Evolutionary conservation across 2,113 vertebrate species (phyloP).

Genomic region (Saguinus imperator): DNA sequence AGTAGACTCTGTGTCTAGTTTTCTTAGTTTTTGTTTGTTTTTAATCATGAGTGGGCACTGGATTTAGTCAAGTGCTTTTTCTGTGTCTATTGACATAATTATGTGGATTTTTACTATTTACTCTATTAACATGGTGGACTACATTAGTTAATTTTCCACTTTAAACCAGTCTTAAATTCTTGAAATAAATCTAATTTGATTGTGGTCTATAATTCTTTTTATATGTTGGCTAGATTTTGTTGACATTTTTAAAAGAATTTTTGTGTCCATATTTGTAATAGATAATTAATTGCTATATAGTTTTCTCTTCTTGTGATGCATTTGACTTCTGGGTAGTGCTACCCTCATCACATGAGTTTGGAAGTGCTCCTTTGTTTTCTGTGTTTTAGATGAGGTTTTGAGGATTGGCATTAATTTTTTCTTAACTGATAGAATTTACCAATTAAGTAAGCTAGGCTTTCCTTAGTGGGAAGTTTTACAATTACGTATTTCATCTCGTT

Average conservation of each 20-base stretch:
- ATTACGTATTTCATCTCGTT: not conserved
- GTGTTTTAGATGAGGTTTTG: not conserved
- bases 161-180: not conserved
- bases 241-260: not conserved
- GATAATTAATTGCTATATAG: not conserved
- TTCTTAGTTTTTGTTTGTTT: not conserved
- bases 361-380: not conserved
- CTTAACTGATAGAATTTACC: not conserved
- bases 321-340: not conserved
- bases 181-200: not conserved
- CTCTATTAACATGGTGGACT: not conserved
- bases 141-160: not conserved
- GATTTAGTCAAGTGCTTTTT: not conserved
- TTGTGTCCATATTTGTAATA: not conserved
- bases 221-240: not conserved
- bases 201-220: not conserved
- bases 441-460: not conserved
- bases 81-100: not conserved
- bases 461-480: not conserved
- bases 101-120: not conserved
- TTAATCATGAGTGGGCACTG: not conserved
- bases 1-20: not conserved
- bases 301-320: not conserved
- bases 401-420: not conserved
- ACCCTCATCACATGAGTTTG: not conserved